Conservation (phyloP, 2,113 vertebrate species). For the Rhynchomys soricoides region DNA sequence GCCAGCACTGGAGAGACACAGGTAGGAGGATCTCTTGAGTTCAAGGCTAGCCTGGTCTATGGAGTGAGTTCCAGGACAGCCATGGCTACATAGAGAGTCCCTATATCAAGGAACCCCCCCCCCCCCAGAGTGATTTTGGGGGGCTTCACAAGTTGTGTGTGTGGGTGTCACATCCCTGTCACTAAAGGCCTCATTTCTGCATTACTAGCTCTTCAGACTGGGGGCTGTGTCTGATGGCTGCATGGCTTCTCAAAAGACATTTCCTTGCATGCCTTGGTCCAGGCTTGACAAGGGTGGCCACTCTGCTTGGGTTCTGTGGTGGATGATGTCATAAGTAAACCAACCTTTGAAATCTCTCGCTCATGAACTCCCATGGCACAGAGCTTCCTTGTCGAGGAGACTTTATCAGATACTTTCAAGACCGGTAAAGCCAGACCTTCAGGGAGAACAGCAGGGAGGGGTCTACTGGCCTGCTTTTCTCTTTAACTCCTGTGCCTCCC, state of each 20-base stretch:
- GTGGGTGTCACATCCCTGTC: not conserved
- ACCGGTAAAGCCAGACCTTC: slow-evolving; percentile 13
- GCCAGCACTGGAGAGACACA: not conserved
- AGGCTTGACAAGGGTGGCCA: rapidly evolving
- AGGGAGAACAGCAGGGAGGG: not conserved
- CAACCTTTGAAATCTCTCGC: slow-evolving; percentile 38
- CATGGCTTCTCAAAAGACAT: not conserved
- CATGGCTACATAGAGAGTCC: not conserved
- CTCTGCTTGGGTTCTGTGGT: not conserved
- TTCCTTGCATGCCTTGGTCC: not conserved
- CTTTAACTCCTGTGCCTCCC: too few species aligned
- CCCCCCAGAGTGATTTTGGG: too few species aligned
- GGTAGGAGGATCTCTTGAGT: not conserved
- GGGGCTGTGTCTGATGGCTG: not conserved
- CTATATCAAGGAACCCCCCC: not conserved
- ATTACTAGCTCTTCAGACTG: not conserved
- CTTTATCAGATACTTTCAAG: slow-evolving; percentile 34
- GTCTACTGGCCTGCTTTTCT: not conserved
- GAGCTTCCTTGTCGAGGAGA: slow-evolving; percentile 57
- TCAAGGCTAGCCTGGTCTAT: not conserved
- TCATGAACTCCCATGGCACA: not conserved
- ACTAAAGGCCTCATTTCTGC: not conserved
- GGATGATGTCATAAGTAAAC: not conserved
- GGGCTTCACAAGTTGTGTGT: not conserved
- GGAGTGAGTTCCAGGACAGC: not conserved